phyloP scores from a whole-genome alignment of 2,888 invertebrate genomes.

The Mythimna pallens region DNA sequence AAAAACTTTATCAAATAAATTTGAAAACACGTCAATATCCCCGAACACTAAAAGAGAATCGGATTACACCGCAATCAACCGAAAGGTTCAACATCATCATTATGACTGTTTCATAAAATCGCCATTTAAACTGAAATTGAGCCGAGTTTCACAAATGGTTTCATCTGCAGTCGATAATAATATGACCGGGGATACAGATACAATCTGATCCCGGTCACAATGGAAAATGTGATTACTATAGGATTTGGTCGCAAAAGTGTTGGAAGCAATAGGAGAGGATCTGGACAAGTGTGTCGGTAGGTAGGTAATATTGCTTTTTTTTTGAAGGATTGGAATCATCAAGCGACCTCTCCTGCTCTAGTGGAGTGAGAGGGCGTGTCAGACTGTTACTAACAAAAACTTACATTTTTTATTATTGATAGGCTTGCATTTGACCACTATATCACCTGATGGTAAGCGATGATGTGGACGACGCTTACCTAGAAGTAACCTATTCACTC shows the following conservation, averaged over 20 bases:
- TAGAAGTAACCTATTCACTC: no score
- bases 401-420: no score
- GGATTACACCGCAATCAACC: constrained; percentile 41
- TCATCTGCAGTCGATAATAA: constrained; percentile 60
- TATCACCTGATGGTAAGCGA: no score
- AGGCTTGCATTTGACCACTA: no score
- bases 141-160: constrained; percentile 51
- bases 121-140: constrained; percentile 53
- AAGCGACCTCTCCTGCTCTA: no score
- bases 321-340: no score
- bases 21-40: constrained; percentile 9
- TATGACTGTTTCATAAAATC: constrained; percentile 52
- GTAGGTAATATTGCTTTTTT: not conserved
- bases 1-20: constrained; percentile 26
- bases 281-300: not conserved
- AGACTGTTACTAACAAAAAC: no score
- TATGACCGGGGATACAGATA: constrained; percentile 44
- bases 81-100: constrained; percentile 52
- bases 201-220: constrained; percentile 47
- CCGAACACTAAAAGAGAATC: constrained; percentile 42
- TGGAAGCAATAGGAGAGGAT: constrained; percentile 7
- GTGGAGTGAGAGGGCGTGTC: no score
- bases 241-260: constrained; percentile 45
- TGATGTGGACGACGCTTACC: no score
- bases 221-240: constrained; percentile 48